Percentiles rank a stretch among this genome's conserved stretches.
phyloP scores from a whole-genome alignment of 1,140 invertebrate genomes.

The Drosophila ananassae region DNA sequence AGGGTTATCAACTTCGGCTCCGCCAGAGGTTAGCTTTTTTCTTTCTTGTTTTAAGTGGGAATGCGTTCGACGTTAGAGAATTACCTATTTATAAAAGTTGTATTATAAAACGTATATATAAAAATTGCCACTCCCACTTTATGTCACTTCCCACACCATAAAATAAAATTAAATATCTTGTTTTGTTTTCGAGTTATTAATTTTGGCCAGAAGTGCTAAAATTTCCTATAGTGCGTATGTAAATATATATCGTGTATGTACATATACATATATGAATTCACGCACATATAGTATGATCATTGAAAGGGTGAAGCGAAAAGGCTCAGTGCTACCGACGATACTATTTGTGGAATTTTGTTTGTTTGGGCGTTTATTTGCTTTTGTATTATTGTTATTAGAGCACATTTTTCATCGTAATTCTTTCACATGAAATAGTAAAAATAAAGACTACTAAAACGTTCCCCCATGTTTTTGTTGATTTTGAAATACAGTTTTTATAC shows the following conservation, averaged over 20 bases:
- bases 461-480: constrained; percentile 16
- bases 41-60: too few relatives aligned
- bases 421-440: constrained; percentile 79
- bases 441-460: constrained; percentile 70
- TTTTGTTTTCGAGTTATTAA: too few relatives aligned
- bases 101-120: too few relatives aligned
- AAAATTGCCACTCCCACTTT: too few relatives aligned
- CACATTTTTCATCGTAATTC: constrained; percentile 80
- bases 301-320: constrained; percentile 1
- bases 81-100: too few relatives aligned
- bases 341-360: constrained; percentile 51
- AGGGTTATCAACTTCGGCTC: too few relatives aligned
- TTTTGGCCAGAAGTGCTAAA: too few relatives aligned
- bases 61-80: too few relatives aligned
- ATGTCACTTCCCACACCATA: too few relatives aligned
- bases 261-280: constrained; percentile 4
- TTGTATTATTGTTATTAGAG: constrained; percentile 80
- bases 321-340: constrained; percentile 19
- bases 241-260: not conserved
- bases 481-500: constrained; percentile 4
- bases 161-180: too few relatives aligned
- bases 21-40: too few relatives aligned
- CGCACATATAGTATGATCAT: constrained; percentile 11
- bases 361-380: constrained; percentile 67
- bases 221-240: too few relatives aligned